Evolutionary conservation across 2,113 vertebrate species (phyloP), one percentile per base, ranked within the genome.

Genomic region (Oreamnos americanus): DNA sequence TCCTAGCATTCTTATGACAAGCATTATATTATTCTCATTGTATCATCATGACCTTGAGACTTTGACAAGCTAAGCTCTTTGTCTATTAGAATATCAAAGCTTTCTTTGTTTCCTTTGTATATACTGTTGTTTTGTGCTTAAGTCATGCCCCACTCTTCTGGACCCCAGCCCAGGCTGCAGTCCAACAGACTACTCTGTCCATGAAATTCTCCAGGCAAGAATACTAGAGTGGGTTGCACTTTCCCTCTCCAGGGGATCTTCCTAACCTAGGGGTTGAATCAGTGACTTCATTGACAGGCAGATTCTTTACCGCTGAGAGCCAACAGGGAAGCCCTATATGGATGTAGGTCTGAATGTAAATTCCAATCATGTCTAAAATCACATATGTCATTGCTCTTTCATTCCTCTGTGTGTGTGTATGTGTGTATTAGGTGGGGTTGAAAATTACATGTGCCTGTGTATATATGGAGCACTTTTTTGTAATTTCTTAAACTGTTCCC

Each of bases 341-440:
- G 51, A 23, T 39, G 36, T 81, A 6, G 8, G 16, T 94, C 16
- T 92, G 26, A 76, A 55, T 87, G 53, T 17, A 94, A 90, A 71
- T 64, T 85, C n/a, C 1, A 33, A 3, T 64, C 36, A 49, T 23
- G 10, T n/a, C 5, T 62, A 33, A 10, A 45, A 25, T 81, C n/a
- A 53, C 12, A 8, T 53, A 58, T 60, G 39, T 30, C 47, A 36
- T 16, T 76, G 17, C 12, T 16, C 55, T 78, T 86, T n/a, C 33
- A 25, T 6, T 51, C 86, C 30, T 88, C 10, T 90, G 19, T 85
- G 7, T 62, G 5, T 74, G 13, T 94, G 2, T n/a, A 17, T 43
- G 12, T 91, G 5, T n/a, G 7, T 13, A 57, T n/a, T 5, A 12
- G 17, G 6, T 25, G 17, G 4, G 12, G 1, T 10, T 2, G 33